Evolutionary conservation across 1,140 invertebrate genomes (phyloP).

Genomic region (Lethocerus indicus): DNA sequence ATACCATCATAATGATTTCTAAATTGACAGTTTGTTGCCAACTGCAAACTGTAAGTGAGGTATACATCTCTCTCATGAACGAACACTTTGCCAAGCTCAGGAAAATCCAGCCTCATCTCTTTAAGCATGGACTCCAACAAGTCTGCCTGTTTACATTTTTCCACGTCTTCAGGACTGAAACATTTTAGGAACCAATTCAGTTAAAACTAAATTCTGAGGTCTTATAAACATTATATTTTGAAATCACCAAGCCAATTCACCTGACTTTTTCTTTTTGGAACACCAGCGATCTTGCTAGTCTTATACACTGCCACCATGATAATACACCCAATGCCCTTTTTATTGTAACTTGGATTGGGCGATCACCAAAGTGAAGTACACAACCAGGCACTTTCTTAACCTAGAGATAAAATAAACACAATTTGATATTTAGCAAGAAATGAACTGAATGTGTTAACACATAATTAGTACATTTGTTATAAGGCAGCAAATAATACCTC

Average conservation of each 20-base stretch:
- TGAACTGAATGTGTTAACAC: neutral
- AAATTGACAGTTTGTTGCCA: slow-evolving; percentile 34
- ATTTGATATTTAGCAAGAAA: slow-evolving; percentile 1
- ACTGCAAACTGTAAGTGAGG: slow-evolving; percentile 71
- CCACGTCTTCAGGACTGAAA: slow-evolving; percentile 40
- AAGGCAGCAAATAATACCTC: no score
- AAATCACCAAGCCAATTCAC: slow-evolving; percentile 24
- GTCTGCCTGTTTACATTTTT: slow-evolving; percentile 81
- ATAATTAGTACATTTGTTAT: neutral
- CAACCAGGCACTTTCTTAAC: slow-evolving; percentile 67
- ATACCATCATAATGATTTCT: no score
- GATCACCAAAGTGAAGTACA: slow-evolving; percentile 72
- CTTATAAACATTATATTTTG: slow-evolving; percentile 2
- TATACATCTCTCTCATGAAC: slow-evolving; percentile 84
- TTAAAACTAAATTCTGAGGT: no score
- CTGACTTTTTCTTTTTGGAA: slow-evolving; percentile 62
- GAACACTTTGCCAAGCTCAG: slow-evolving; percentile 77
- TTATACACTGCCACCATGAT: slow-evolving; percentile 74
- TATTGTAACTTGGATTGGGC: slow-evolving; percentile 80
- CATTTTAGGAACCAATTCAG: no score
- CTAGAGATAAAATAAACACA: slow-evolving; percentile 26
- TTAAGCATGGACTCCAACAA: slow-evolving; percentile 77
- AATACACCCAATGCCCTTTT: slow-evolving; percentile 65
- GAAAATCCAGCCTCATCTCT: slow-evolving; percentile 85
- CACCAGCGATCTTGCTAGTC: slow-evolving; percentile 66